Percentiles rank a stretch among this genome's conserved stretches.
Conservation (phyloP, 2,888 invertebrate genomes). For the Dinocampus coccinellae region DNA sequence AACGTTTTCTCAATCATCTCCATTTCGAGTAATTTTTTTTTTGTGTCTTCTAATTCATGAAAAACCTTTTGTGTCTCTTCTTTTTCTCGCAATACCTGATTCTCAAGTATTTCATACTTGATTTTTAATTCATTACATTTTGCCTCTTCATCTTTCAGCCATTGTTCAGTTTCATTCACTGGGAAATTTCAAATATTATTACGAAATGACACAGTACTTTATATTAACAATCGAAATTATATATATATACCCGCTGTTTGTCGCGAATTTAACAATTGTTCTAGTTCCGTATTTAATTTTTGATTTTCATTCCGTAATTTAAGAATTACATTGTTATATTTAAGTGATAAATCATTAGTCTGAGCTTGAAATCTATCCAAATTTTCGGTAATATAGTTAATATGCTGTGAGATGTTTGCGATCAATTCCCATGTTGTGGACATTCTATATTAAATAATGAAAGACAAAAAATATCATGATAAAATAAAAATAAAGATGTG, state of each 20-base stretch:
- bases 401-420: slow-evolving; percentile 48
- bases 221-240: not conserved
- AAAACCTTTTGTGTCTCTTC: not conserved
- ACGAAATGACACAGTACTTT: not conserved
- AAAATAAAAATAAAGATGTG: not conserved
- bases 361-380: slow-evolving; percentile 47
- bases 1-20: slow-evolving; percentile 24
- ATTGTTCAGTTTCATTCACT: not conserved
- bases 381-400: slow-evolving; percentile 48
- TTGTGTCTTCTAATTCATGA: not conserved
- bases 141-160: not conserved
- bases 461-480: not conserved
- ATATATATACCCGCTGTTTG: not conserved
- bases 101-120: not conserved
- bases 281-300: slow-evolving; percentile 2
- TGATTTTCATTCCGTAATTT: slow-evolving; percentile 36
- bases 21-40: not conserved
- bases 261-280: slow-evolving; percentile 21
- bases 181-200: too few relatives aligned
- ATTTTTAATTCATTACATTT: not conserved
- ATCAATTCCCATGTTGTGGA: slow-evolving; percentile 47
- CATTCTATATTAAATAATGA: slow-evolving; percentile 40
- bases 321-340: slow-evolving; percentile 45
- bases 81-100: not conserved
- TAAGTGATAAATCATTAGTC: slow-evolving; percentile 42